These are phyloP conservation scores for Atherinomorus stipes DNA, from an alignment of 2,113 vertebrate species.

Conservation along the genomic window DNA sequence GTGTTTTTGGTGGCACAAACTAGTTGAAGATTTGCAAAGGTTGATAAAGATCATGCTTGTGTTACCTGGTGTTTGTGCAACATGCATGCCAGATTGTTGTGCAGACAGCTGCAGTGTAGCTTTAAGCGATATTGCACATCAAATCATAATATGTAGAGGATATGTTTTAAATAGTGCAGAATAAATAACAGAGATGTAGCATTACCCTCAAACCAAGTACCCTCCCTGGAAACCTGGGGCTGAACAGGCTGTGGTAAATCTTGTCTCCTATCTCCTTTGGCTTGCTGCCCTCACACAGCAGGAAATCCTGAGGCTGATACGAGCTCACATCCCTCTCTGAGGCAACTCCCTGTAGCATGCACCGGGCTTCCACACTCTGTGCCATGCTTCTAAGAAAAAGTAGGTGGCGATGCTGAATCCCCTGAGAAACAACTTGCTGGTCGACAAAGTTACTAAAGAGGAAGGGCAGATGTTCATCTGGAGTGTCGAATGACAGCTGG, in stretches of 20 bases:
- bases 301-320: constrained; percentile 67
- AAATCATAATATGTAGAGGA: background rate
- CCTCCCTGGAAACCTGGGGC: constrained; percentile 54
- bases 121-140: background rate
- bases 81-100: background rate
- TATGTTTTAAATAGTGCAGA: background rate
- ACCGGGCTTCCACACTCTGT: constrained; percentile 45
- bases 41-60: constrained; percentile 51
- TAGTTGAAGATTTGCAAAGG: constrained; percentile 32
- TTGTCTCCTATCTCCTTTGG: constrained; percentile 71
- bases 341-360: constrained; percentile 43
- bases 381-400: constrained; percentile 70
- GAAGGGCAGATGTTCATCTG: constrained; percentile 65
- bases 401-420: constrained; percentile 71
- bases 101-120: background rate
- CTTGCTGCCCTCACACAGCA: constrained; percentile 50
- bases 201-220: constrained; percentile 83
- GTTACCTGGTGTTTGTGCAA: background rate
- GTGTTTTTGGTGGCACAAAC: constrained; percentile 47
- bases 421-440: constrained; percentile 45
- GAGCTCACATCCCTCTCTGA: constrained; percentile 31
- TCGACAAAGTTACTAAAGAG: constrained; percentile 58
- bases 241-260: constrained; percentile 79
- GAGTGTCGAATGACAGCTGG: constrained; percentile 67
- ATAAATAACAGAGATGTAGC: background rate